Evolutionary conservation across 2,113 vertebrate species (phyloP).

Genomic region (Hippoglossus stenolepis): DNA sequence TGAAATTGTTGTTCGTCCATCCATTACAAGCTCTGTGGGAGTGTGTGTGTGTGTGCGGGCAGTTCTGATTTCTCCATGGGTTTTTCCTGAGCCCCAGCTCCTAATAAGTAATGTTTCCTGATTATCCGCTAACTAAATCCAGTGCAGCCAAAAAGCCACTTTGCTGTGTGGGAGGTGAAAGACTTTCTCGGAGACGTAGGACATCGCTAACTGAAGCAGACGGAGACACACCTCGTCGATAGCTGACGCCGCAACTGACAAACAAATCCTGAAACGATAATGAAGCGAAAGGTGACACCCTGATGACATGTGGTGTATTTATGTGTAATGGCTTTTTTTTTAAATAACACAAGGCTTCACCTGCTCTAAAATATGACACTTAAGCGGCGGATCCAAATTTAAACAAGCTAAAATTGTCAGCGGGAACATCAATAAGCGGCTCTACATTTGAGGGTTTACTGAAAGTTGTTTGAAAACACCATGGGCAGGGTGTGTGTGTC

Average conservation of each 20-base stretch:
- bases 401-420: conserved; percentile 37
- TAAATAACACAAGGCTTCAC: not conserved
- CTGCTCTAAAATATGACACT: not conserved
- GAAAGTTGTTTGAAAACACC: conserved; percentile 38
- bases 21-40: conserved; percentile 3
- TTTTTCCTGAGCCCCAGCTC: conserved; percentile 1
- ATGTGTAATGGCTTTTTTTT: not conserved
- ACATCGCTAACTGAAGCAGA: not conserved
- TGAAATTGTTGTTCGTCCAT: conserved; percentile 6
- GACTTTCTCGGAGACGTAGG: conserved; percentile 16
- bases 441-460: conserved; percentile 33
- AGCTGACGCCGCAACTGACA: not conserved
- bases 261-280: conserved; percentile 11
- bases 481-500: conserved; percentile 44
- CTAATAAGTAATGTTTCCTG: conserved; percentile 21
- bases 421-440: conserved; percentile 11
- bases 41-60: not conserved
- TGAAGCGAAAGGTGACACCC: conserved; percentile 19
- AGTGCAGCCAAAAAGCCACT: conserved; percentile 4
- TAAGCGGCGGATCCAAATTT: conserved; percentile 10
- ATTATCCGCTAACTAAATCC: conserved; percentile 23
- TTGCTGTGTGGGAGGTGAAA: conserved; percentile 33
- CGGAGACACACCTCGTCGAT: not conserved
- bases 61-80: not conserved
- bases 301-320: not conserved